Conservation (phyloP, 1,140 invertebrate species). For the Lethrus apterus region DNA sequence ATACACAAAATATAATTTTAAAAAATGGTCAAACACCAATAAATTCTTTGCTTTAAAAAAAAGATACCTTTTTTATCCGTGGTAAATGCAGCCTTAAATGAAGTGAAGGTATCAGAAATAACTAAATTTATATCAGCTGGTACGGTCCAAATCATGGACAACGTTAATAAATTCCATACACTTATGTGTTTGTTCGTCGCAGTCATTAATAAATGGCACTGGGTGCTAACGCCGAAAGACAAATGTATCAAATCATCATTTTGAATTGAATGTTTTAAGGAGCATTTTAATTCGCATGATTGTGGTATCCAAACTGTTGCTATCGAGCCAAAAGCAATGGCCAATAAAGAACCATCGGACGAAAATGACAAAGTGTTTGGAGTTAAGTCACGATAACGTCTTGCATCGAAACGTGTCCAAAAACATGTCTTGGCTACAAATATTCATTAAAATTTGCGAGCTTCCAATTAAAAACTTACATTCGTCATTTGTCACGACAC, state of each 20-base stretch:
- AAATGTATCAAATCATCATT: constrained; percentile 39
- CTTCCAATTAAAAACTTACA: constrained; percentile 48
- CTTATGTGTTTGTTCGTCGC: constrained; percentile 49
- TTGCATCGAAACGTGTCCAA: constrained; percentile 62
- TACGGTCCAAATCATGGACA: constrained; percentile 54
- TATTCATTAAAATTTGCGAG: constrained; percentile 15
- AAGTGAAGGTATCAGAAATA: constrained; percentile 52
- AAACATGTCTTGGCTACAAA: constrained; percentile 43
- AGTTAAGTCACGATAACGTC: constrained; percentile 53
- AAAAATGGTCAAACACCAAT: constrained; percentile 11
- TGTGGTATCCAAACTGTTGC: constrained; percentile 64
- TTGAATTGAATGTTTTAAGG: constrained; percentile 34
- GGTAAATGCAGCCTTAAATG: constrained; percentile 60
- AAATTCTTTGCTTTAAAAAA: constrained; percentile 30
- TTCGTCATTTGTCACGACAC: constrained; percentile 48
- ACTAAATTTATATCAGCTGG: constrained; percentile 46
- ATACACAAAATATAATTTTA: constrained; percentile 39
- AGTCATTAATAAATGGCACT: constrained; percentile 57
- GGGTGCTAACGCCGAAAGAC: constrained; percentile 56
- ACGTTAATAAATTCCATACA: constrained; percentile 66
- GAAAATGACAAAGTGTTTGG: constrained; percentile 58
- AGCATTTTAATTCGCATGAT: constrained; percentile 48
- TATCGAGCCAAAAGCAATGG: constrained; percentile 59
- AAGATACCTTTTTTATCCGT: constrained; percentile 49
- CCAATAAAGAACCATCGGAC: constrained; percentile 68